A percentile compares a stretch with the other conserved stretches of the same genome.
Conservation (phyloP, 2,888 invertebrate genomes). For the Eumerus sabulonum region DNA sequence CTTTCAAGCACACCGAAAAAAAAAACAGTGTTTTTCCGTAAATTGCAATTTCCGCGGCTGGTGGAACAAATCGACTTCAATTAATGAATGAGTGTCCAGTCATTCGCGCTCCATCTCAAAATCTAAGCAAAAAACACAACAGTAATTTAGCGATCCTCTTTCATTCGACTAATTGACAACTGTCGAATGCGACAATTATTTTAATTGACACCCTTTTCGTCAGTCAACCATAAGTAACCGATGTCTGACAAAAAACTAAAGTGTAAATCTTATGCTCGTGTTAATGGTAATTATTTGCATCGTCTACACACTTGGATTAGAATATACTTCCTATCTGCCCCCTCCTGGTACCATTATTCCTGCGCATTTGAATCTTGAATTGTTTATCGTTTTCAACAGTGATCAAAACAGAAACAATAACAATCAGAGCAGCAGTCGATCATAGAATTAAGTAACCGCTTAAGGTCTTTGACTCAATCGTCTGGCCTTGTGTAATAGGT, state of each 20-base stretch:
- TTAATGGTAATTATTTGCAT: too few species aligned
- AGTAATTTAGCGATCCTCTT: too few species aligned
- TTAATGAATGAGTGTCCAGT: conserved; percentile 39
- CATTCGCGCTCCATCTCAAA: conserved; percentile 34
- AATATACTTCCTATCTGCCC: too few species aligned
- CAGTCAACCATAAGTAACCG: conserved; percentile 22
- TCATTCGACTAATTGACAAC: conserved; percentile 11
- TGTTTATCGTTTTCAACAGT: too few species aligned
- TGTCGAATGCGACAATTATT: conserved; percentile 37
- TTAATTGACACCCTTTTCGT: conserved; percentile 27
- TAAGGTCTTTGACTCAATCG: conserved; percentile 35
- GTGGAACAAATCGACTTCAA: conserved; percentile 53
- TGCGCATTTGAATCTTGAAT: too few species aligned
- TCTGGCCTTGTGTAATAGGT: conserved; percentile 14
- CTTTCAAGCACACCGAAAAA: too few species aligned
- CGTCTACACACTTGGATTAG: too few species aligned
- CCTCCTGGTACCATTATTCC: too few species aligned
- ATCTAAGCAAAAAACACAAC: conserved; percentile 4
- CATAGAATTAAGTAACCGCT: conserved; percentile 15
- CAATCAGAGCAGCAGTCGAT: too few species aligned
- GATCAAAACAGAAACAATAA: too few species aligned
- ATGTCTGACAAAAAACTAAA: not conserved
- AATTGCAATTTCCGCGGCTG: conserved; percentile 25
- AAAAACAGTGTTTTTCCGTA: too few species aligned
- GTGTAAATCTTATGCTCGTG: not conserved